Evolutionary conservation across 2,113 vertebrate species (phyloP), one percentile per base, ranked within the genome.

Genomic region (Garra rufa): DNA sequence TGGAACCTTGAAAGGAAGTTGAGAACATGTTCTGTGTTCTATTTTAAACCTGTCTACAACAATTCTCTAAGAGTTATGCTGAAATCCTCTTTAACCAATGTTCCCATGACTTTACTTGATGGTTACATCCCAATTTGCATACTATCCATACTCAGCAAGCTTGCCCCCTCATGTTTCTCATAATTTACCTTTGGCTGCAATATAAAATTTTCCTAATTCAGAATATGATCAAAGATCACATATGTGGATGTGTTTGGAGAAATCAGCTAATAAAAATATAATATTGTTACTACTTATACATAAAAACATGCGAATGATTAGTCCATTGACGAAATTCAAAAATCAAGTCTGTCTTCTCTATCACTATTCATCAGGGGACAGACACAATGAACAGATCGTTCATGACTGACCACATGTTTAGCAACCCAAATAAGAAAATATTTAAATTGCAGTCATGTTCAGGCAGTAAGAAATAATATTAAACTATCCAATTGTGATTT

Each of bases 1-100:
- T 71, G 55, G 15, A n/a, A 82, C 63, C 24, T 76, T 70, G 24
- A 81, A n/a, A 34, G 11, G 59, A 81, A 76, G 21, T 10, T 43
- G 21, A 70, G 46, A 67, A 69, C 71, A 15, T 80, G 50, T 85
- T 50, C 50, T 59, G 13, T 19, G 43, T 46, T 57, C 9, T 61
- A 44, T 83, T 50, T 55, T 82, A 46, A 52, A 59, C 41, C n/a
- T 70, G 17, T 15, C 9, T 4, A 69, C 65, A 41, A 10, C 21
- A 14, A 24, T 71, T 71, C 41, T 3, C 38, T 73, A n/a, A 44
- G 43, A 67, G 26, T 67, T 67, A 14, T 28, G 14, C 59, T 57
- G 57, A 59, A 59, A 41, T 65, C 7, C 30, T 11, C 34, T 69
- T 41, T 41, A 41, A 69, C 34, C 9, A 0, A 21, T 41, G 65